Base-by-base conservation (phyloP, 2,113 vertebrate species). In the Motacilla tschutschensis region DNA sequence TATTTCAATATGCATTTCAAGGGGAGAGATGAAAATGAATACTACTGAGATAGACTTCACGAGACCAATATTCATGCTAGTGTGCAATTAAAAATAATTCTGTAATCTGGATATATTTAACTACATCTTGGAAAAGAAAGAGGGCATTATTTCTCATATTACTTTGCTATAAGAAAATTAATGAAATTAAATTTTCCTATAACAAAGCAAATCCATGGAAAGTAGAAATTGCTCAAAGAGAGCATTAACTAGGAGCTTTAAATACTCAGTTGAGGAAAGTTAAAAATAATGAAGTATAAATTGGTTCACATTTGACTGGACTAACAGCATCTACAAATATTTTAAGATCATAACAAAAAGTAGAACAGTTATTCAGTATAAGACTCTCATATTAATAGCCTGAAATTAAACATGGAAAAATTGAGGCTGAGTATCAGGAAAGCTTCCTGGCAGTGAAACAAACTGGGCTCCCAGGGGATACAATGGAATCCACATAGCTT, bases 371-470 rank as follows among this genome's bases (percentile, higher is more conserved):
- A 55, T 84, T 76, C 64, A 82, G 50, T 36, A 63, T 65, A 31
- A 88, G 35, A 59, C 44, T 79, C 40, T 76, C 41, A 78, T 79
- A 95, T 87, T 93, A 94, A 94, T 93, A 93, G 90, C 43, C 69
- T 90, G 92, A 95, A 93, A 88, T 92, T 87, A 93, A 94, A 93
- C 92, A 95, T 87, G 88, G 94, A 95, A 95, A 95, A 94, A 71
- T 46, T 93, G 93, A 93, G 90, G 62, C 92, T 74, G 75, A 93
- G 51, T 74, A 92, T 92, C 87, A 93, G 81, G 73, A 93, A 92
- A 92, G 58, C 94, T 91, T 93, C 84, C 88, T 95, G 94, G 94
- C 92, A 95, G 82, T 16, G 18, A 87, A 92, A 89, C 89, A 88
- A 92, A 87, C 87, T 71, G 46, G 21, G 41, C 38, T 93, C 93